Conservation (phyloP, 2,888 invertebrate species). For the Macrostomum cliftonense region DNA sequence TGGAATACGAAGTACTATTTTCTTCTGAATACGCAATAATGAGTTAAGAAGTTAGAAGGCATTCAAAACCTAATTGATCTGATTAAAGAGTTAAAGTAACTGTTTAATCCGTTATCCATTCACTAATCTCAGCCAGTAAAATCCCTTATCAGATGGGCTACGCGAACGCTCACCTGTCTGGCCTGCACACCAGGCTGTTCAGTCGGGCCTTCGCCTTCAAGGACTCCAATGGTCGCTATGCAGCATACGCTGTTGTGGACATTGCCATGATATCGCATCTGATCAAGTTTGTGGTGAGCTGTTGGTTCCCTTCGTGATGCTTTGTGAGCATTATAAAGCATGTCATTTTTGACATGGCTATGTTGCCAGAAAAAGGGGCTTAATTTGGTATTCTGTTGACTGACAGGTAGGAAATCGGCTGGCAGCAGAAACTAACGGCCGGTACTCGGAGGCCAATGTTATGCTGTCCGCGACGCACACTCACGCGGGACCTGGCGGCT, state of each 20-base stretch:
- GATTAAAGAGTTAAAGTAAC: too few species aligned
- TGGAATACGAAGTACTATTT: too few species aligned
- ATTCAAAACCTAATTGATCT: too few species aligned
- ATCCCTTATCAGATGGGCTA: conserved; percentile 59
- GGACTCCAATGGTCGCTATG: conserved; percentile 44
- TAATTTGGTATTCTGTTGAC: conserved; percentile 8
- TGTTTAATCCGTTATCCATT: neutral
- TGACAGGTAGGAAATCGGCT: conserved; percentile 55
- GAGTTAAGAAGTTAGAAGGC: too few species aligned
- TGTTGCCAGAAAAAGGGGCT: neutral
- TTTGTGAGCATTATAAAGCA: too few species aligned
- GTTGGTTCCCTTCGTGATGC: too few species aligned
- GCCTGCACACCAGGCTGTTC: conserved; percentile 68
- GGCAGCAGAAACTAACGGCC: conserved; percentile 46
- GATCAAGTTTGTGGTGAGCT: conserved; percentile 49
- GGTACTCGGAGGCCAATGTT: conserved; percentile 59
- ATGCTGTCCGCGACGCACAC: conserved; percentile 75
- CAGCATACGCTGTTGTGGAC: conserved; percentile 66
- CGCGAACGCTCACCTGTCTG: conserved; percentile 62
- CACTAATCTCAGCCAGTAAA: neutral
- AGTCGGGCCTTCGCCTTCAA: conserved; percentile 65
- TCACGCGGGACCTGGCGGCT: conserved; percentile 66
- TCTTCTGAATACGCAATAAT: too few species aligned
- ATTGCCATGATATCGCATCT: conserved; percentile 68
- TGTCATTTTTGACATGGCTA: too few species aligned